Base-by-base conservation (phyloP, 2,113 vertebrate species). In the Pelecanus crispus region DNA sequence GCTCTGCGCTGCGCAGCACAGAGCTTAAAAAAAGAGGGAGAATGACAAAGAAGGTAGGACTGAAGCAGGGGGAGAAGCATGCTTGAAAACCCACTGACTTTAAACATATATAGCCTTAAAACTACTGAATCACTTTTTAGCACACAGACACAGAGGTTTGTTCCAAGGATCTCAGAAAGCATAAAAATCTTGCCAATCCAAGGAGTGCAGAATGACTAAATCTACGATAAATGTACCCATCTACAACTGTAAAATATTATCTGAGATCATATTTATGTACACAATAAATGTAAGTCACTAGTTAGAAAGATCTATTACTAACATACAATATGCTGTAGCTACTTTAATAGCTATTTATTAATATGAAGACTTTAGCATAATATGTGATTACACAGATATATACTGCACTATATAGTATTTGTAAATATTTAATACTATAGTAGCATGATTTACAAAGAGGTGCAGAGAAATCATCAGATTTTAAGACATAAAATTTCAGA, bases 21-120 rank as follows among this genome's bases (percentile, higher is more conserved):
- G 68, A 86, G 55, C 53, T 56, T 66, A 81, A 53, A 45, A 61
- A 81, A 68, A 61, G 44, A 77, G 22, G 19, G 53, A 84, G 36
- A 72, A 81, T 22, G 63, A 82, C 66, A 94, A 81, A 87, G 61
- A 93, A 95, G 80, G 45, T 49, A 80, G 44, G 55, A 86, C 53
- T 91, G 65, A 84, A 86, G 79, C 0, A 5, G 10, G 34, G 44
- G 32, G 29, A 38, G 13, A 24, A 59, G 26, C 32, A 92, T 74
- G 26, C 38, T 68, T 95, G 85, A 95, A 91, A 94, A 58, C 10
- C 11, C 72, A 83, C 31, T 87, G 70, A 67, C 45, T 95, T 95
- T 82, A 96, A 97, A 87, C 36, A 92, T 82, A 84, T 85, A 89
- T 65, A 87, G 47, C 45, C 42, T 87, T 90, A 96, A 90, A 94